Evolutionary conservation across 2,113 vertebrate species (phyloP).

Genomic region (Odontophorus gujanensis): DNA sequence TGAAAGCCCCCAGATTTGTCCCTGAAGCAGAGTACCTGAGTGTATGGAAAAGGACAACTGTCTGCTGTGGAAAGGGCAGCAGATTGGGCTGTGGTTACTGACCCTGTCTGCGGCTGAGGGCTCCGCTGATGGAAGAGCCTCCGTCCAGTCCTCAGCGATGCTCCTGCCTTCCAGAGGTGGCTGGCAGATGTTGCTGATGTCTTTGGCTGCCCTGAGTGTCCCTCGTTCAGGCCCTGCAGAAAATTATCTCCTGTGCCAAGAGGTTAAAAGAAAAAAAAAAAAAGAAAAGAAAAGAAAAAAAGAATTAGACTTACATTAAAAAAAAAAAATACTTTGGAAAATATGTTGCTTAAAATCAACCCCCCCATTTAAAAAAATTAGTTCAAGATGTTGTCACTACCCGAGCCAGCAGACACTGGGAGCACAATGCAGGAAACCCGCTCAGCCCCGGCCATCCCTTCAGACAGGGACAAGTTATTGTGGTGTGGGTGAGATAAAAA

Average conservation of each 20-base stretch:
- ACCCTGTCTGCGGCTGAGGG: slow-evolving; percentile 13
- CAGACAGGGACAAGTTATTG: not conserved
- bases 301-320: not conserved
- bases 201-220: slow-evolving; percentile 47
- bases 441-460: not conserved
- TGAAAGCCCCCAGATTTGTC: not conserved
- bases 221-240: not conserved
- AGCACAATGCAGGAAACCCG: slow-evolving; percentile 34
- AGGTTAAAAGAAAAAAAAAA: not conserved
- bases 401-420: slow-evolving; percentile 37
- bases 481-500: slow-evolving; percentile 22
- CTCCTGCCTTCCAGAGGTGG: slow-evolving; percentile 26
- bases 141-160: not conserved
- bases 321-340: slow-evolving; percentile 62
- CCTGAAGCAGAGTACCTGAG: not conserved
- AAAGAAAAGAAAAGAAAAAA: accelerated
- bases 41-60: slow-evolving; percentile 17
- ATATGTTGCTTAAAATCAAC: slow-evolving; percentile 53
- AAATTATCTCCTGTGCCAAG: slow-evolving; percentile 18
- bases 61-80: not conserved
- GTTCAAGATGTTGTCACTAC: slow-evolving; percentile 71
- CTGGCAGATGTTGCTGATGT: slow-evolving; percentile 40
- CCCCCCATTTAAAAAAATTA: slow-evolving; percentile 57
- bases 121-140: not conserved
- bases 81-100: slow-evolving; percentile 27